Percentiles rank a stretch among this genome's conserved stretches.
phyloP scores from a whole-genome alignment of 2,888 invertebrate genomes.

The Amiota communis region DNA sequence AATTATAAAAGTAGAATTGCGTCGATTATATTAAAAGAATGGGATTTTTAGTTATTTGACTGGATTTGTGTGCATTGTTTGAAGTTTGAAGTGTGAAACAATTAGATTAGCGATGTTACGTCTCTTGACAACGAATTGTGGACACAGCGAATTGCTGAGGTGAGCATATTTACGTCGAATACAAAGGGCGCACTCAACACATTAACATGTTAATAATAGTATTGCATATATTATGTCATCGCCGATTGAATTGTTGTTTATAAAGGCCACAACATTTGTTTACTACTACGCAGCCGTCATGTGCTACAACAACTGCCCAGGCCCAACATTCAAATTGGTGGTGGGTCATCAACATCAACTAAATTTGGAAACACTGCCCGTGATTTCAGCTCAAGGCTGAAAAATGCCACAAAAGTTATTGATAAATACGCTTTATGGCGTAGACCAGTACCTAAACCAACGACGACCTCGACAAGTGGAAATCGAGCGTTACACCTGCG shows the following conservation, averaged over 20 bases:
- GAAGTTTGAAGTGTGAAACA: neutral
- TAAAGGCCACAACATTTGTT: slow-evolving; percentile 32
- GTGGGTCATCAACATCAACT: slow-evolving; percentile 32
- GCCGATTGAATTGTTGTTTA: slow-evolving; percentile 8
- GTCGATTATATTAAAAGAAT: neutral
- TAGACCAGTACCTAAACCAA: neutral
- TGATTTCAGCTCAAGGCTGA: slow-evolving; percentile 38
- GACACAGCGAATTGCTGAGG: slow-evolving; percentile 60
- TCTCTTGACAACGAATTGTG: slow-evolving; percentile 59
- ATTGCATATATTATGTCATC: slow-evolving; percentile 58
- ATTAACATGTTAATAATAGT: slow-evolving; percentile 3
- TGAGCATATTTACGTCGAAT: slow-evolving; percentile 39
- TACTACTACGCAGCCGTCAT: slow-evolving; percentile 47
- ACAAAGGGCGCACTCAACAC: slow-evolving; percentile 22
- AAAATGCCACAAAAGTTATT: slow-evolving; percentile 52
- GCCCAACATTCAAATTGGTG: slow-evolving; percentile 11
- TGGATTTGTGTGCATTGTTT: neutral
- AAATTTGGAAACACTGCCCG: slow-evolving; percentile 23
- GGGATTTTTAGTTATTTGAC: neutral
- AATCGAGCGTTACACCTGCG: slow-evolving; percentile 50
- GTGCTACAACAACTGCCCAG: slow-evolving; percentile 48
- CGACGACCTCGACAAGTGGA: slow-evolving; percentile 17
- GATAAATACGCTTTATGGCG: slow-evolving; percentile 42
- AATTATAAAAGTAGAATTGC: neutral
- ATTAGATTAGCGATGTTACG: slow-evolving; percentile 54